Base-by-base conservation (phyloP, 2,797 vertebrate genomes). In the Coranthus polyacanthus region DNA sequence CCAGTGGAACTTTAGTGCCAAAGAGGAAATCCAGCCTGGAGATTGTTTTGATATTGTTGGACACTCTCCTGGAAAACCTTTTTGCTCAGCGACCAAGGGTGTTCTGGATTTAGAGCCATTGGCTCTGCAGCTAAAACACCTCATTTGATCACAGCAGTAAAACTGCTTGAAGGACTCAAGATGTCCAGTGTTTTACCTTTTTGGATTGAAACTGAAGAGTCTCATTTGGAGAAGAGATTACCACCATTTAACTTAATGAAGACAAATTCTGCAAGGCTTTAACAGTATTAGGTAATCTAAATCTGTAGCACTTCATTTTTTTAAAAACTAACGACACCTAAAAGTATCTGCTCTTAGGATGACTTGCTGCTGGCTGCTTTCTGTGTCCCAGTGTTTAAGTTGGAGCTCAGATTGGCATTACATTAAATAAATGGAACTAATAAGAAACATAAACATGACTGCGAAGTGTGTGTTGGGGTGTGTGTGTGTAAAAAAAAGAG, bases 31-130 rank as follows among this genome's bases (percentile, higher is more conserved):
- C 82, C 84, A 90, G 82, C 76, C 86, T 83, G 81, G 55, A 85
- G 78, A 85, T 91, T 91, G 88, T 91, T 91, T 89, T 90, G 89
- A 89, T 91, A 88, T 89, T 91, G 83, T 92, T 93, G 92, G 90
- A 92, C 72, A 57, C 53, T 81, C 63, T 92, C 88, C 83, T 90
- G 91, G 91, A 91, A 91, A 92, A 90, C 79, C 83, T 84, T 84
- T 88, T 84, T 84, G 60, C 65, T 81, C 57, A 6, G 57, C 12
- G 21, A 72, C 76, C 54, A 18, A 62, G 67, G 75, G 72, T 75
- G 86, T 67, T 86, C 81, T 84, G 82, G 81, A 77, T 21, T 90
- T 87, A 87, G 69, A 75, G 53, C 34, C 63, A 26, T 45, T 74
- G 77, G 78, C 81, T 78, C 45, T 56, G 60, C 16, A 3, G 55